Evolutionary conservation across 2,888 invertebrate genomes (phyloP), one percentile per base, ranked within the genome.

Genomic region (Ceraclea dissimilis): DNA sequence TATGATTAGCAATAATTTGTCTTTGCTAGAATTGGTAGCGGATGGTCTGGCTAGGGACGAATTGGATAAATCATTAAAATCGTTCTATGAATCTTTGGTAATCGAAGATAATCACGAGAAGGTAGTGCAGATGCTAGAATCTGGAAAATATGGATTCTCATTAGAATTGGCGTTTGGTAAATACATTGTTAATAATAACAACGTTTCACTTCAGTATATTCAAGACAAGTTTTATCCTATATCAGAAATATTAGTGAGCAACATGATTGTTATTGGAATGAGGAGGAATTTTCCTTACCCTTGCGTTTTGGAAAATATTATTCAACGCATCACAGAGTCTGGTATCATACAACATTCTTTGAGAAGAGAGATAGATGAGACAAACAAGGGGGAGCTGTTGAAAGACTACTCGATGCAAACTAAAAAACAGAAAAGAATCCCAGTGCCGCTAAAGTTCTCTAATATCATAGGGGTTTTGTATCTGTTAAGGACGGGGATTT

Each of bases 261-360:
- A 57, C 26, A 22, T 49, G 2, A 34, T 57, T 1, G 53, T 57
- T 21, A 46, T 57, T 21, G 53, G 33, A 21, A 13, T 50, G 44
- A 43, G 53, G 31, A 52, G 44, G 16, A 57, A 57, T 19, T 57
- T 52, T 8, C 57, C 50, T 2, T 57, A 57, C 47, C 17, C 26
- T 18, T 57, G 57, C 46, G 49, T 53, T 33, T 44, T 57, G 13
- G 44, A 53, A 21, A 46, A 21, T 18, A 57, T 49, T 21, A 57
- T 57, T 22, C 52, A 53, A 16, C 20, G 13, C 2, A 21, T 57
- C 2, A 52, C 43, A 43, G 57, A 57, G 31, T 49, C 53, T 16
- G 57, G 57, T 6, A 57, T 57, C 21, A 11, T 55, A 6, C 43
- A 46, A 11, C 19, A 55, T n/a, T 21, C 17, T 2, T 13, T 31